Evolutionary conservation across 2,888 invertebrate species (phyloP), one percentile per base, ranked within the genome.

Genomic region (Exocentrus adspersus): DNA sequence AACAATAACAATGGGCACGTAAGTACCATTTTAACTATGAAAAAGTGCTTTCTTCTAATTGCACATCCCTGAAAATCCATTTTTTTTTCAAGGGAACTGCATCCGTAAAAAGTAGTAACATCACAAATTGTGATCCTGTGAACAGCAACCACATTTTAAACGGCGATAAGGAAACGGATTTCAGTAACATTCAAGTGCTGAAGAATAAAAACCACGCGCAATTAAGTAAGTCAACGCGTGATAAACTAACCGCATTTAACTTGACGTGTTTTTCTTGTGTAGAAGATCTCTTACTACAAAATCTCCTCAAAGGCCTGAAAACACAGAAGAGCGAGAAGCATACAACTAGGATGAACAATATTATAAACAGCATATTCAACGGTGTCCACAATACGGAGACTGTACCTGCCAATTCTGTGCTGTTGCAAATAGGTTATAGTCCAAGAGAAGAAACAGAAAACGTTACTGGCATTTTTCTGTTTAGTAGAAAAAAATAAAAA

Each of bases 331-430:
- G 37, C 1, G n/a, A n/a, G 5, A 37, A 12, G n/a, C 10, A 30
- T 7, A 30, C 9, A 30, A 12, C 10, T 2, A 12, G 1, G 12
- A 2, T 37, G 2, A 37, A 37, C n/a, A 1, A 37, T 37, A 0
- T 37, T 37, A 2, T 37, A 37, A 37, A n/a, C n/a, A 14, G 1
- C 10, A 12, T 37, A 37, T 37, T 37, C 16, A 50, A 14, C 14
- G 14, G 2, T 1, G 12, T 14, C 3, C 16, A 7, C 4, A 28
- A 28, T 10, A 17, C 4, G 4, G 21, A 52, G 0, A 20, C 1
- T 0, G 0, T 12, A n/a, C 10, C 10, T 19, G 1, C 37, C 32
- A 84, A 65, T 41, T 63, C 67, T 10, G 21, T 71, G 21, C 37
- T 72, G 0, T 48, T 72, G 9, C 65, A 57, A 24, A 56, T 70